Conservation (phyloP, 2,888 invertebrate genomes). For the Nomada hirtipes region DNA sequence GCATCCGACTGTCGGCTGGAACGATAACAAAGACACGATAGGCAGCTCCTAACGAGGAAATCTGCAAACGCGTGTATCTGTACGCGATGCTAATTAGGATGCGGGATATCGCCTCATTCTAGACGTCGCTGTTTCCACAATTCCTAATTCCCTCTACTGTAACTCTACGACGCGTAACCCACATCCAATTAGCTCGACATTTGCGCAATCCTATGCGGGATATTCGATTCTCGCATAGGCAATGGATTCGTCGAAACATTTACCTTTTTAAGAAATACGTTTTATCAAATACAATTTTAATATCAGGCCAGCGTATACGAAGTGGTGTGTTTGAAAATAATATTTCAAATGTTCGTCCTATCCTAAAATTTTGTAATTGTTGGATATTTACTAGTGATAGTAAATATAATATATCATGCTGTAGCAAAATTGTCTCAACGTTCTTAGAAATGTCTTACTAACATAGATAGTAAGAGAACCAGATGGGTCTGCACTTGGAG, state of each 20-base stretch:
- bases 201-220: conserved; percentile 16
- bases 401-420: too few relatives aligned
- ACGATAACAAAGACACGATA: conserved; percentile 58
- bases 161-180: conserved; percentile 53
- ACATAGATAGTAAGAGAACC: too few relatives aligned
- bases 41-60: conserved; percentile 53
- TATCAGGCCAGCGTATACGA: too few relatives aligned
- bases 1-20: conserved; percentile 24
- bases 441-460: too few relatives aligned
- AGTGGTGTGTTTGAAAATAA: too few relatives aligned
- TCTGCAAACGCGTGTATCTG: conserved; percentile 35
- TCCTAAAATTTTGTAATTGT: background rate
- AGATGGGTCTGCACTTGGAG: too few relatives aligned
- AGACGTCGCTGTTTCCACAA: conserved; percentile 48
- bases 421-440: too few relatives aligned
- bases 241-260: background rate
- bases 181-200: conserved; percentile 59
- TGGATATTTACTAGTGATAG: too few relatives aligned
- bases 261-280: background rate
- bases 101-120: conserved; percentile 38
- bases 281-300: too few relatives aligned
- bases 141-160: conserved; percentile 58
- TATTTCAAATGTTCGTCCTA: background rate
- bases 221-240: background rate
- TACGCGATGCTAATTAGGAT: conserved; percentile 55